Conservation (phyloP, 2,113 vertebrate species). For the Steatornis caripensis region DNA sequence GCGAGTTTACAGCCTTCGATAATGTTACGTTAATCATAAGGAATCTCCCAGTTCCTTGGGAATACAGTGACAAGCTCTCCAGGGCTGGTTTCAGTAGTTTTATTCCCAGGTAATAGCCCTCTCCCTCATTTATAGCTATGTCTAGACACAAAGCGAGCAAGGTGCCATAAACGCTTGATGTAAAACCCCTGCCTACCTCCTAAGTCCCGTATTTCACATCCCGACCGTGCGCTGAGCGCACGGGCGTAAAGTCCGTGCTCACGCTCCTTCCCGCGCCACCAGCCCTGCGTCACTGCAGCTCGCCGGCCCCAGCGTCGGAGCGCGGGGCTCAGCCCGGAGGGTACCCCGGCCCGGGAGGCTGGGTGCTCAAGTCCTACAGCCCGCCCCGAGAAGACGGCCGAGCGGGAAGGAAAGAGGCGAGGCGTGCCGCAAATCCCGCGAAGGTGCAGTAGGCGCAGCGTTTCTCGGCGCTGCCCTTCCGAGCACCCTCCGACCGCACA, state of each 20-base stretch:
- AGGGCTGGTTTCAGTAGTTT: conserved; percentile 8
- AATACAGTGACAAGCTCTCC: neutral
- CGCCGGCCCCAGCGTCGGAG: fast-evolving
- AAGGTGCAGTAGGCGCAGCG: neutral
- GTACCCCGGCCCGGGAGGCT: neutral
- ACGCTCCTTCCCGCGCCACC: neutral
- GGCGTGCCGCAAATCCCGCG: neutral
- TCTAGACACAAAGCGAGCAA: conserved; percentile 45
- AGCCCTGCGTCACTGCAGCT: neutral
- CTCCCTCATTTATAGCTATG: conserved; percentile 44
- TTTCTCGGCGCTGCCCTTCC: neutral
- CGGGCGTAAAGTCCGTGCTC: neutral
- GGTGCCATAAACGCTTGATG: conserved; percentile 22
- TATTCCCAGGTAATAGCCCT: conserved; percentile 45
- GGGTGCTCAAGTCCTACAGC: neutral
- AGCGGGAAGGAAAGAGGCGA: neutral
- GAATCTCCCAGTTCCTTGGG: conserved; percentile 23
- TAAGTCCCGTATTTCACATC: neutral
- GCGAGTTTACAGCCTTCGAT: neutral
- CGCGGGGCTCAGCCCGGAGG: neutral
- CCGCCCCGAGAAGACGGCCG: neutral
- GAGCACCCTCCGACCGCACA: neutral
- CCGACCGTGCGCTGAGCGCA: fast-evolving
- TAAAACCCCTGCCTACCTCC: neutral
- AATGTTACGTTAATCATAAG: neutral